These are phyloP conservation scores for Bombus pyrosoma DNA, from an alignment of 1,140 invertebrate species.

Conservation along the genomic window DNA sequence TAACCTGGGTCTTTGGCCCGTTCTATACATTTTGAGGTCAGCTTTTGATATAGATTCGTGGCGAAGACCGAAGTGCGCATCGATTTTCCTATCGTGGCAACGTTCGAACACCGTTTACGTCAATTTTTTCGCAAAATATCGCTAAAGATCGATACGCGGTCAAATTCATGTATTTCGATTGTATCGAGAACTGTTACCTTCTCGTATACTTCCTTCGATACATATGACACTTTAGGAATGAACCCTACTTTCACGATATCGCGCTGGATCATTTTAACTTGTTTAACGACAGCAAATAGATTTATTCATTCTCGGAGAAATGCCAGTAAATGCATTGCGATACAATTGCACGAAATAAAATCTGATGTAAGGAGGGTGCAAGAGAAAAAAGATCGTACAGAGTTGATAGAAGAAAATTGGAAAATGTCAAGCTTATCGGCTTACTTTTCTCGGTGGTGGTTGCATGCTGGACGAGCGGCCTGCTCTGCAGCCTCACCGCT, in stretches of 20 bases:
- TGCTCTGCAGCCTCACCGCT: constrained; percentile 68
- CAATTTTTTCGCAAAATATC: constrained; percentile 42
- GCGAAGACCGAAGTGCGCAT: constrained; percentile 59
- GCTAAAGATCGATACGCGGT: constrained; percentile 40
- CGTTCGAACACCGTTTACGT: constrained; percentile 35
- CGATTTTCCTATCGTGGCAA: constrained; percentile 64
- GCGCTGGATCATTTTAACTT: neutral
- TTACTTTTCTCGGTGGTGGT: constrained; percentile 90
- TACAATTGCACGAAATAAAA: neutral
- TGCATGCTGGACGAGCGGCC: constrained; percentile 84
- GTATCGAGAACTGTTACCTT: neutral
- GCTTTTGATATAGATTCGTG: constrained; percentile 62
- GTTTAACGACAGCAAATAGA: neutral
- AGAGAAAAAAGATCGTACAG: too few species aligned
- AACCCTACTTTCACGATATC: neutral
- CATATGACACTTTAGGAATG: neutral
- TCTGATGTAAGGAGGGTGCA: neutral
- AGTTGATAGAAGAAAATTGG: neutral
- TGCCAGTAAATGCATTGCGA: neutral
- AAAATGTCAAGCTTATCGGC: constrained; percentile 41
- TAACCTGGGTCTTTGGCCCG: constrained; percentile 55
- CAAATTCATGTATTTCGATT: constrained; percentile 28
- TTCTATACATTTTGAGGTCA: constrained; percentile 55
- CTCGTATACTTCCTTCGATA: neutral
- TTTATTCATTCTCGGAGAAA: neutral